A percentile compares a stretch with the other conserved stretches of the same genome.
phyloP scores from a whole-genome alignment of 1,140 invertebrate species.

The Drosophila repleta region DNA sequence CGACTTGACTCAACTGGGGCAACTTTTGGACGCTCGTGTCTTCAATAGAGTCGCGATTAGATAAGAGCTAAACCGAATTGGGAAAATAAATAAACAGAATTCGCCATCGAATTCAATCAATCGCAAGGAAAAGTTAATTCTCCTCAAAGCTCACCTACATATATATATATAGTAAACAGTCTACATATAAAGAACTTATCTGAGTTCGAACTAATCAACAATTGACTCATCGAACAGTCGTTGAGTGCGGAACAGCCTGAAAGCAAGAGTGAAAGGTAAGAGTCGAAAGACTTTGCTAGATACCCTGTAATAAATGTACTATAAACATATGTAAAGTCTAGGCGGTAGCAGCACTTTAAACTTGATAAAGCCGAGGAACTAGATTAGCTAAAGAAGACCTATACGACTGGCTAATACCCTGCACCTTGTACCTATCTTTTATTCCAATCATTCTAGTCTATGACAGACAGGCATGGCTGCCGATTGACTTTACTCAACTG shows the following conservation, averaged over 20 bases:
- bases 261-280: neutral
- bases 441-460: too few relatives aligned
- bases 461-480: too few relatives aligned
- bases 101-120: constrained; percentile 19
- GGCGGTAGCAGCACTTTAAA: too few relatives aligned
- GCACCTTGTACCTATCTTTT: too few relatives aligned
- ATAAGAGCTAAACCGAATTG: constrained; percentile 10
- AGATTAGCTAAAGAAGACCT: too few relatives aligned
- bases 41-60: constrained; percentile 38
- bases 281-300: neutral
- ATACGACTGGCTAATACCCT: too few relatives aligned
- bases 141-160: constrained; percentile 17
- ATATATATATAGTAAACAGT: neutral
- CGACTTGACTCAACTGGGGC: neutral
- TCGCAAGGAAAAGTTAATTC: neutral
- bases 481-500: too few relatives aligned
- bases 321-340: too few relatives aligned
- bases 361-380: too few relatives aligned
- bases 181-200: neutral
- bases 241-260: neutral
- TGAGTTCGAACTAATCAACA: neutral
- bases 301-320: too few relatives aligned
- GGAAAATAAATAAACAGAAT: neutral
- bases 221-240: neutral
- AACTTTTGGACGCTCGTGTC: constrained; percentile 33